Evolutionary conservation across 2,113 vertebrate genomes (phyloP).

Genomic region (Corythornis vintsioides): DNA sequence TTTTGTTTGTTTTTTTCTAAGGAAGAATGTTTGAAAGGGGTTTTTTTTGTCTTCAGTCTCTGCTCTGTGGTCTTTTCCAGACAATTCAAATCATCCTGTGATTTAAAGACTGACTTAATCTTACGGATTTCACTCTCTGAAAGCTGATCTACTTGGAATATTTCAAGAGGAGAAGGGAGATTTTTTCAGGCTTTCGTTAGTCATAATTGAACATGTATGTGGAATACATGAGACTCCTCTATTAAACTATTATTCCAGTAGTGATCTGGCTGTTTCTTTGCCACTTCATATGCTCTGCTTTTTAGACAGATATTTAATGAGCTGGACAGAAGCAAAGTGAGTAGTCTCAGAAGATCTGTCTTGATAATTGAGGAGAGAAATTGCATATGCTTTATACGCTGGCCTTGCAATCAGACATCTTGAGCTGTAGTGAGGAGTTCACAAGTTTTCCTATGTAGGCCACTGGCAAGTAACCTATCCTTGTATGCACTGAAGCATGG

Average conservation of each 20-base stretch:
- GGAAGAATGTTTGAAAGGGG: neutral
- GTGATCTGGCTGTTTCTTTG: neutral
- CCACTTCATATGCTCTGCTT: neutral
- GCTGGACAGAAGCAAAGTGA: neutral
- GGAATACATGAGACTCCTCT: neutral
- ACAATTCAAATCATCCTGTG: neutral
- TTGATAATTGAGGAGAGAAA: neutral
- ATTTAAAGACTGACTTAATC: neutral
- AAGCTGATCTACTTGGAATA: neutral
- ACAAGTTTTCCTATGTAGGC: neutral
- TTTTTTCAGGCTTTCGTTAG: neutral
- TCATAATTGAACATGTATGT: neutral
- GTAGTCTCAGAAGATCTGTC: neutral
- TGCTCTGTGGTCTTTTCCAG: neutral
- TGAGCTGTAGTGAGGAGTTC: neutral
- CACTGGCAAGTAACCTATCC: neutral
- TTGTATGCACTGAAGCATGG: accelerated
- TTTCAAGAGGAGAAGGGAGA: neutral
- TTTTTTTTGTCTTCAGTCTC: neutral
- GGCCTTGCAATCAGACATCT: neutral
- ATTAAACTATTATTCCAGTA: neutral
- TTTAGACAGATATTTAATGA: neutral
- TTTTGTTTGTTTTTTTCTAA: neutral
- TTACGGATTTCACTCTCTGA: neutral
- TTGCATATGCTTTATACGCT: neutral